These are phyloP conservation scores for Sternarchorhynchus goeldii DNA, from an alignment of 2,797 vertebrate species.

Conservation along the genomic window DNA sequence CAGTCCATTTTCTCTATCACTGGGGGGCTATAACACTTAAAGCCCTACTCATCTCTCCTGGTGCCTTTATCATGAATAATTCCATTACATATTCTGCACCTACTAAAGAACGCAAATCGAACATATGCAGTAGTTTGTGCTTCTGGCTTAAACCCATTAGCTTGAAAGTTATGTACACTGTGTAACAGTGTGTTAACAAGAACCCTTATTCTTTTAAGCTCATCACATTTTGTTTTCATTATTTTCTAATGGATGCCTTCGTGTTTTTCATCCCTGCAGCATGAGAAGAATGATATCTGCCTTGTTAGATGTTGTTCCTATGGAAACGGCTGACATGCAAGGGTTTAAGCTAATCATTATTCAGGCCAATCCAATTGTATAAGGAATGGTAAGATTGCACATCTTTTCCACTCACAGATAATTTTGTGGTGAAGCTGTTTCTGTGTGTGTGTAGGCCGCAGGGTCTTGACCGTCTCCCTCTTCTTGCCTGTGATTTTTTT, in stretches of 20 bases:
- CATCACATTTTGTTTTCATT: not conserved
- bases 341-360: slow-evolving; percentile 67
- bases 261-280: slow-evolving; percentile 56
- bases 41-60: slow-evolving; percentile 7
- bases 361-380: slow-evolving; percentile 53
- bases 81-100: not conserved
- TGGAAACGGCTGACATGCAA: slow-evolving; percentile 69
- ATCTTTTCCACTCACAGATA: slow-evolving; percentile 45
- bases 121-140: not conserved
- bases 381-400: slow-evolving; percentile 52
- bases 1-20: slow-evolving; percentile 36
- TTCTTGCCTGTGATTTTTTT: slow-evolving; percentile 38
- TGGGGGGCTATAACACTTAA: slow-evolving; percentile 15
- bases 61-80: slow-evolving; percentile 18
- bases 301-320: slow-evolving; percentile 69
- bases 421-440: slow-evolving; percentile 50
- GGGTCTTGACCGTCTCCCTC: slow-evolving; percentile 44
- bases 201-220: not conserved
- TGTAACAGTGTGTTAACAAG: not conserved
- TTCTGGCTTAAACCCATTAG: not conserved
- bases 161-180: not conserved
- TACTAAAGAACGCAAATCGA: not conserved
- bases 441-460: slow-evolving; percentile 19
- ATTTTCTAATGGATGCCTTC: slow-evolving; percentile 23
- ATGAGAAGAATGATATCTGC: slow-evolving; percentile 49